These are phyloP conservation scores for Cataglyphis rosenhaueri DNA, from an alignment of 2,888 invertebrate species.

Conservation along the genomic window DNA sequence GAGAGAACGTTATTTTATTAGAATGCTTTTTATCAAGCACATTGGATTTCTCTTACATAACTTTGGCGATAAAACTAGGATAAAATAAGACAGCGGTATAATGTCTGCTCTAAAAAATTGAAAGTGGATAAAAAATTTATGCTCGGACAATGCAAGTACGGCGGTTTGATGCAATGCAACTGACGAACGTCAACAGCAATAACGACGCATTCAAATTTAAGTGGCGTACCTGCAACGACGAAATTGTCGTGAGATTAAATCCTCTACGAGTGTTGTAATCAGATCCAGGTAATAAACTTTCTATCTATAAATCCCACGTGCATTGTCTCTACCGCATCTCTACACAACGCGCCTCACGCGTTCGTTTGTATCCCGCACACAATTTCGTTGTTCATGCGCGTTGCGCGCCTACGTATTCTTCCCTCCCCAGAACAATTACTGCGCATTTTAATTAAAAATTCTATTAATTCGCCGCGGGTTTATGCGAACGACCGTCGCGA, in stretches of 20 bases:
- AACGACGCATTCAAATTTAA: conserved; percentile 70
- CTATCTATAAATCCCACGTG: conserved; percentile 63
- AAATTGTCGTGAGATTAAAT: conserved; percentile 75
- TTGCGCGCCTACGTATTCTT: conserved; percentile 57
- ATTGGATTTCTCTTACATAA: background rate
- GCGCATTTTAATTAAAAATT: conserved; percentile 82
- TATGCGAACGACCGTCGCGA: conserved; percentile 58
- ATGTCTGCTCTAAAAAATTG: background rate
- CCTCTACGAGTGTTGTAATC: conserved; percentile 72
- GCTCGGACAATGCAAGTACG: background rate
- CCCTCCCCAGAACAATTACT: conserved; percentile 75
- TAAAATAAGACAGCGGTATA: background rate
- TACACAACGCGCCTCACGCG: background rate
- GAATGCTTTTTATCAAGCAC: background rate
- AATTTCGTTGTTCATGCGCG: conserved; percentile 61
- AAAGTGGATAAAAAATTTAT: conserved; percentile 43
- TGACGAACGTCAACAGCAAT: conserved; percentile 58
- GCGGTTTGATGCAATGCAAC: conserved; percentile 16
- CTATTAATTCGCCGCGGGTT: conserved; percentile 78
- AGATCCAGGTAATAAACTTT: conserved; percentile 75
- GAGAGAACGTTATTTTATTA: background rate
- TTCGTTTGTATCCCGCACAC: conserved; percentile 25
- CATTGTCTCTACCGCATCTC: conserved; percentile 20
- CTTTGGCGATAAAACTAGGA: background rate
- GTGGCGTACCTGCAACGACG: conserved; percentile 56